Conservation (phyloP, 2,888 invertebrate species). For the Cataglyphis rosenhaueri region DNA sequence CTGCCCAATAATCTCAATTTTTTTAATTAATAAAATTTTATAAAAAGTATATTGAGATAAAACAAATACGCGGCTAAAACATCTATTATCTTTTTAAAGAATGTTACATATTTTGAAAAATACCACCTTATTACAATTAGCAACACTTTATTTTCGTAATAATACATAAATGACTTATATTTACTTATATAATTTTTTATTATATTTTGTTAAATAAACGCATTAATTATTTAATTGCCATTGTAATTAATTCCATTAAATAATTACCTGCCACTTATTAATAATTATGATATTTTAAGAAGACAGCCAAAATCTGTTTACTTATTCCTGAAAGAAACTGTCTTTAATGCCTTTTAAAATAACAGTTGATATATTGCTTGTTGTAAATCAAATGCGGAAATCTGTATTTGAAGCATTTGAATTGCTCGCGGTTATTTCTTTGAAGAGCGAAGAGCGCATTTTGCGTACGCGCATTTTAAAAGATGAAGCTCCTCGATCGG, state of each 20-base stretch:
- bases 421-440: constrained; percentile 14
- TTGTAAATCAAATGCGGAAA: background rate
- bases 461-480: constrained; percentile 23
- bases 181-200: background rate
- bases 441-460: background rate
- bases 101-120: background rate
- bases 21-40: background rate
- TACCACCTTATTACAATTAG: background rate
- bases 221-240: background rate
- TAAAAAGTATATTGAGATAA: background rate
- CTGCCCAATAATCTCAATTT: background rate
- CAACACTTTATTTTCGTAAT: background rate
- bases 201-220: background rate
- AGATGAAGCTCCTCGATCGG: constrained; percentile 32
- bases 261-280: background rate
- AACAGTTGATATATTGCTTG: background rate
- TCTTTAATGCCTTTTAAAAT: background rate
- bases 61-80: background rate
- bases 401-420: background rate
- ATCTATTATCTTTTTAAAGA: background rate
- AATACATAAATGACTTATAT: background rate
- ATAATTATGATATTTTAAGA: constrained; percentile 1
- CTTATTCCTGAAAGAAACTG: background rate
- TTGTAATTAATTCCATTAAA: background rate
- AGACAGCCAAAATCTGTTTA: background rate